Conservation (phyloP, 2,888 invertebrate species). For the Lacanobia wlatinum region DNA sequence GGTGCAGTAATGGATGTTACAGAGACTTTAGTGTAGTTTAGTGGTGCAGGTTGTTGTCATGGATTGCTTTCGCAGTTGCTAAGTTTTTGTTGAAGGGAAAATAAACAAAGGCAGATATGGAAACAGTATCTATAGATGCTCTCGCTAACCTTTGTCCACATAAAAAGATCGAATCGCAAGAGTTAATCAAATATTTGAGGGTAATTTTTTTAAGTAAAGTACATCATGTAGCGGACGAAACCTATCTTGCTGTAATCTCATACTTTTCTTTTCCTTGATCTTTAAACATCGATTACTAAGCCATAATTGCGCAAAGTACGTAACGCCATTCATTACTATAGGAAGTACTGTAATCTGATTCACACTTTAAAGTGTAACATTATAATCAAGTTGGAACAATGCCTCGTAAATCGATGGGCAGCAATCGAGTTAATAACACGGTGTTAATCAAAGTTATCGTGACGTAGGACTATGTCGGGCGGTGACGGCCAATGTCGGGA, state of each 20-base stretch:
- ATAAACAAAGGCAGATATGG: constrained; percentile 1
- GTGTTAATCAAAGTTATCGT: constrained; percentile 43
- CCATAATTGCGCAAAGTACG: constrained; percentile 2
- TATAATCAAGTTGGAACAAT: constrained; percentile 50
- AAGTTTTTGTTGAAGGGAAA: constrained; percentile 7
- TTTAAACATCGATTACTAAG: constrained; percentile 16
- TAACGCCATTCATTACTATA: constrained; percentile 5
- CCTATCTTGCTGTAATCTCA: neutral
- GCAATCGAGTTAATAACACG: constrained; percentile 49
- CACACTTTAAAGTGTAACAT: constrained; percentile 37
- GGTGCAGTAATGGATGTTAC: constrained; percentile 38
- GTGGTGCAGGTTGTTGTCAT: constrained; percentile 16
- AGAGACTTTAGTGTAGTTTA: neutral
- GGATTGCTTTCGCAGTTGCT: constrained; percentile 25
- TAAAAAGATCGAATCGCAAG: neutral
- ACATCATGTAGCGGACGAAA: too few species aligned
- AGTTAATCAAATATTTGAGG: neutral
- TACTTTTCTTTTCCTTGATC: neutral
- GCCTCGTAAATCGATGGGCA: constrained; percentile 48
- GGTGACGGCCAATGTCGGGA: neutral
- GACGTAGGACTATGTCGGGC: constrained; percentile 2
- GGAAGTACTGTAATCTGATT: constrained; percentile 29
- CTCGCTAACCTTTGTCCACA: neutral
- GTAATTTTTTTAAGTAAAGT: neutral
- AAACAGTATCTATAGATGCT: neutral